phyloP scores from a whole-genome alignment of 1,140 invertebrate species.

The Neodiprion virginianus region DNA sequence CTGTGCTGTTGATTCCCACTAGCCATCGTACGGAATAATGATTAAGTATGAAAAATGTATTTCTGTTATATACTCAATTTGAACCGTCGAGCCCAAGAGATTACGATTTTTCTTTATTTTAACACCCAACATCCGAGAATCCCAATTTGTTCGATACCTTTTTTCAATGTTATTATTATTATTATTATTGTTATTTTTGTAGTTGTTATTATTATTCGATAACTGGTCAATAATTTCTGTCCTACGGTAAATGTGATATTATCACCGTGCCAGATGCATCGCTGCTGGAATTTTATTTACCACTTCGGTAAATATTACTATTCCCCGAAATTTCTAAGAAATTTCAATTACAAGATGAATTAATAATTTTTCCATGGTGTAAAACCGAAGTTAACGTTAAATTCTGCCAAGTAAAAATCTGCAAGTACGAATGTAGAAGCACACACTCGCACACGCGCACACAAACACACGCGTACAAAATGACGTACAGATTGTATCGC shows the following conservation, averaged over 20 bases:
- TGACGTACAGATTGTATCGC: neutral
- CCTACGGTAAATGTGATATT: neutral
- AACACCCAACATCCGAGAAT: slow-evolving; percentile 31
- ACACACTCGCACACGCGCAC: no score
- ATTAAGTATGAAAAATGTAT: slow-evolving; percentile 12
- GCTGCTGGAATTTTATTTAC: neutral
- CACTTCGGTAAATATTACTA: no score
- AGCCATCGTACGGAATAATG: slow-evolving; percentile 44
- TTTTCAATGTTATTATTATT: neutral
- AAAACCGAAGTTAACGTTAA: no score
- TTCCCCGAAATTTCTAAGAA: no score
- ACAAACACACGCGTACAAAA: no score
- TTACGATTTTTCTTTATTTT: slow-evolving; percentile 15
- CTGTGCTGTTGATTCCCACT: slow-evolving; percentile 48
- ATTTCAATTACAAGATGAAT: no score
- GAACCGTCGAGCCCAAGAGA: slow-evolving; percentile 3
- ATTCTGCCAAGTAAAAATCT: no score
- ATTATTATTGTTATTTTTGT: neutral
- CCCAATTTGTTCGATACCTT: slow-evolving; percentile 6
- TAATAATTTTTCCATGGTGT: no score
- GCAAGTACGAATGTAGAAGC: no score
- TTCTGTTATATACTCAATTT: neutral
- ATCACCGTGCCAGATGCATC: neutral
- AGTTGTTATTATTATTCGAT: neutral
- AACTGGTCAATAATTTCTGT: neutral